Base-by-base conservation (phyloP, 2,888 invertebrate species). In the Heliconius aoede region DNA sequence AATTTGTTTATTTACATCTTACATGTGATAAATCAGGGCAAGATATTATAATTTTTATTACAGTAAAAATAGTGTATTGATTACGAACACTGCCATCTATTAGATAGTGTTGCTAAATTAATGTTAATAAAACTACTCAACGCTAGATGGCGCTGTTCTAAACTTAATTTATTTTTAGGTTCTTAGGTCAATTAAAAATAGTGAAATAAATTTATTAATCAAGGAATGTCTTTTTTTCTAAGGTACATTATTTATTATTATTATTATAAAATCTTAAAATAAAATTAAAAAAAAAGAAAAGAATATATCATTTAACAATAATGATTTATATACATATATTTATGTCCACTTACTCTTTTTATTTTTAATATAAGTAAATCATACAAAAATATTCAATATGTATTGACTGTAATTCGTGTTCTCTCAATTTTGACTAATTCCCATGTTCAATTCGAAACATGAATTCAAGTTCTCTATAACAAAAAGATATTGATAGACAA, bases 111-210 rank as follows among this genome's bases (percentile, higher is more conserved):
- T 18, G 8, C 8, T 15, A 8, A 26, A 24, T 15, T 13, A 4
- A 18, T 13, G 15, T 40, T 30, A 32, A 8, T 55, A 18, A 11
- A 55, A 55, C 65, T 72, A 18, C 72, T 61, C 46, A 13, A 24
- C 76, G 36, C 60, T 60, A 72, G 76, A 65, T 76, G 76, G 65
- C 76, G 40, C n/a, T 68, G 18, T 30, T 21, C 26, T n/a, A n/a
- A n/a, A n/a, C n/a, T n/a, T n/a, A n/a, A n/a, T 64, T 36, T 62
- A 28, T 30, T 32, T 4, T 36, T 18, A n/a, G 0, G 21, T 32
- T 2, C 9, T 64, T n/a, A 21, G 46, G n/a, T n/a, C n/a, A n/a
- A 51, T 4, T 46, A 46, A 46, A 8, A 46, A 15, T 46, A n/a
- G 40, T 4, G 40, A 46, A 46, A 55, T 55, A 11, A 30, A 30